A percentile compares a stretch with the other conserved stretches of the same genome.
phyloP scores from a whole-genome alignment of 2,113 vertebrate genomes.

The Leucoraja erinaceus region DNA sequence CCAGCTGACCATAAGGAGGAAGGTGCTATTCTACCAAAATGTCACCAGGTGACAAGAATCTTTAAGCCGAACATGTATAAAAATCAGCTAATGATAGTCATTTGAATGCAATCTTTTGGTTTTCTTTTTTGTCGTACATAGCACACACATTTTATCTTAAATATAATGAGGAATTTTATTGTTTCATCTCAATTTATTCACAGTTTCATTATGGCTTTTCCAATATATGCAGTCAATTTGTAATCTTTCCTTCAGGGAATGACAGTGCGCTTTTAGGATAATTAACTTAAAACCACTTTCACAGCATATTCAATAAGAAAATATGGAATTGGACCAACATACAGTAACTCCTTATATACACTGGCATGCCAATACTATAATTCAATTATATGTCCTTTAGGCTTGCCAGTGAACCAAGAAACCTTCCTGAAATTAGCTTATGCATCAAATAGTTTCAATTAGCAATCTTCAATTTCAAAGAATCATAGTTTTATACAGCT shows the following conservation, averaged over 20 bases:
- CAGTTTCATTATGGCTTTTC: neutral
- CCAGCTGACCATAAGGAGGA: no score
- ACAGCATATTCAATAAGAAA: conserved; percentile 9
- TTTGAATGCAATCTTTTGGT: neutral
- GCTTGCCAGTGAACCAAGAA: neutral
- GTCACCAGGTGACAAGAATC: no score
- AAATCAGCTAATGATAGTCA: no score
- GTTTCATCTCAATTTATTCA: neutral
- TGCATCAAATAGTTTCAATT: no score
- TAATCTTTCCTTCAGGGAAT: neutral
- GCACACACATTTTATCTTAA: neutral
- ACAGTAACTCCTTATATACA: neutral
- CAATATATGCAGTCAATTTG: neutral
- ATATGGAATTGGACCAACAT: neutral
- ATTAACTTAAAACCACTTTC: neutral
- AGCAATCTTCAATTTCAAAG: no score
- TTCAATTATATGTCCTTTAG: neutral
- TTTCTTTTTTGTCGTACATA: neutral
- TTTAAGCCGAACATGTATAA: no score
- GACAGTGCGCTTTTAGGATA: neutral
- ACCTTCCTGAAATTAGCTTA: no score
- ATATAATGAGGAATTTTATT: neutral
- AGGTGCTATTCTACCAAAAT: no score
- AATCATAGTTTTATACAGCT: no score
- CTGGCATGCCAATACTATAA: neutral